phyloP scores from a whole-genome alignment of 2,113 vertebrate species.

The Dicrurus megarhynchus region DNA sequence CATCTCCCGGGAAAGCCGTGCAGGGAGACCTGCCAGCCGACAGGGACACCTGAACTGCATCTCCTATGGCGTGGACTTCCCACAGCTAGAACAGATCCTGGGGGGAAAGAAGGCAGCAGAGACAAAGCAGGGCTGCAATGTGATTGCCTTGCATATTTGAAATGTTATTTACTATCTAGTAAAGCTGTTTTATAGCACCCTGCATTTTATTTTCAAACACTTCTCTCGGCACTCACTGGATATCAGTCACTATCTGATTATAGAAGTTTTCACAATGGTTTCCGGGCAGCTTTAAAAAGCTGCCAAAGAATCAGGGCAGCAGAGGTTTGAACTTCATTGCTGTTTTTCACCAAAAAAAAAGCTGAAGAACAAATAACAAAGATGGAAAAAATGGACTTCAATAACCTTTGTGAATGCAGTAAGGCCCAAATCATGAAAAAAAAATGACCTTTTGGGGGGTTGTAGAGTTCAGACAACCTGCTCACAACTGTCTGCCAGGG shows the following conservation, averaged over 20 bases:
- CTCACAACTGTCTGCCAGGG: not conserved
- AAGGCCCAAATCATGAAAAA: not conserved
- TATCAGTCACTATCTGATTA: conserved; percentile 59
- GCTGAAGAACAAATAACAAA: conserved; percentile 1
- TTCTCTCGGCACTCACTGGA: not conserved
- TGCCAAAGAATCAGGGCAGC: conserved; percentile 46
- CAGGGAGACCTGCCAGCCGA: not conserved
- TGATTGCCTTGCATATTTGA: conserved; percentile 40
- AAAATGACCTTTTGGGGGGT: not conserved
- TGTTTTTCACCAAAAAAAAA: not conserved
- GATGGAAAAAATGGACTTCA: not conserved
- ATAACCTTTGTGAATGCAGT: not conserved
- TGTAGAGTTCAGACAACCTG: not conserved
- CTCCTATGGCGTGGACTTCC: not conserved
- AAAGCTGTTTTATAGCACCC: conserved; percentile 46
- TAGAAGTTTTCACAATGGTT: conserved; percentile 42
- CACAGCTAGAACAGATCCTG: not conserved
- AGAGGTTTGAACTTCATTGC: conserved; percentile 20
- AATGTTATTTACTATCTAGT: conserved; percentile 55
- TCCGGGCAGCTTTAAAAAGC: conserved; percentile 35
- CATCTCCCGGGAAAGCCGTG: rapidly evolving
- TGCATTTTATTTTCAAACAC: conserved; percentile 47
- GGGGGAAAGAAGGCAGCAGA: not conserved
- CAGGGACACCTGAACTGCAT: not conserved
- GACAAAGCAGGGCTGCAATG: conserved; percentile 21